Evolutionary conservation across 2,888 invertebrate genomes (phyloP).

Genomic region (Operophtera brumata): DNA sequence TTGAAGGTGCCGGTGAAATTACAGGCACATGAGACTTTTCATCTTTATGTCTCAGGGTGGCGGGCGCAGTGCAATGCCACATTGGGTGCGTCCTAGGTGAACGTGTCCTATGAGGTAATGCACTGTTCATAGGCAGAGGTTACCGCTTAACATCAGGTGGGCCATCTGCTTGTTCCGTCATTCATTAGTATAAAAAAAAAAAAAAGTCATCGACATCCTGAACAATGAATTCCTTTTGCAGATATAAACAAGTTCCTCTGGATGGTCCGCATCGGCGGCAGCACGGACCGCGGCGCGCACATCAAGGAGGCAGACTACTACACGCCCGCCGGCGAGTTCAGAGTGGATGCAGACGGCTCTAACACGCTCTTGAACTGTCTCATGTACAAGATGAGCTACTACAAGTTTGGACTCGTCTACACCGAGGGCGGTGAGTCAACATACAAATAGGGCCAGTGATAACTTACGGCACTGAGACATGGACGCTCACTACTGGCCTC

Average conservation of each 20-base stretch:
- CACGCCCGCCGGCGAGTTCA: constrained; percentile 96
- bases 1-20: too few relatives aligned
- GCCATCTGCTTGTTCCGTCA: too few relatives aligned
- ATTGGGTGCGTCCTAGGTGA: too few relatives aligned
- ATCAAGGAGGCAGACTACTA: constrained; percentile 99
- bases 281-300: constrained; percentile 95
- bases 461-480: not conserved
- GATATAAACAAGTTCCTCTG: constrained; percentile 99
- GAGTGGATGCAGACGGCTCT: constrained; percentile 97
- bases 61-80: too few relatives aligned
- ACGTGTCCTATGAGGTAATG: too few relatives aligned
- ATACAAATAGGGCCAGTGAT: not conserved
- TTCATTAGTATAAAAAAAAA: too few relatives aligned
- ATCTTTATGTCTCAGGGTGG: too few relatives aligned
- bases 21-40: too few relatives aligned
- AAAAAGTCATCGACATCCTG: too few relatives aligned
- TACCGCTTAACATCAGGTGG: too few relatives aligned
- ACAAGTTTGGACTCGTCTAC: constrained; percentile 97
- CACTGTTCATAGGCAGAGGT: too few relatives aligned
- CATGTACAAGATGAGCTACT: constrained; percentile 99
- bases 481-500: too few relatives aligned
- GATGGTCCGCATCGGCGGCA: constrained; percentile 99
- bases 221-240: constrained; percentile 46
- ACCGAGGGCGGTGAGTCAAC: constrained; percentile 90
- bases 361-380: constrained; percentile 95